Base-by-base conservation (phyloP, 2,113 vertebrate genomes). In the Xiphias gladius region DNA sequence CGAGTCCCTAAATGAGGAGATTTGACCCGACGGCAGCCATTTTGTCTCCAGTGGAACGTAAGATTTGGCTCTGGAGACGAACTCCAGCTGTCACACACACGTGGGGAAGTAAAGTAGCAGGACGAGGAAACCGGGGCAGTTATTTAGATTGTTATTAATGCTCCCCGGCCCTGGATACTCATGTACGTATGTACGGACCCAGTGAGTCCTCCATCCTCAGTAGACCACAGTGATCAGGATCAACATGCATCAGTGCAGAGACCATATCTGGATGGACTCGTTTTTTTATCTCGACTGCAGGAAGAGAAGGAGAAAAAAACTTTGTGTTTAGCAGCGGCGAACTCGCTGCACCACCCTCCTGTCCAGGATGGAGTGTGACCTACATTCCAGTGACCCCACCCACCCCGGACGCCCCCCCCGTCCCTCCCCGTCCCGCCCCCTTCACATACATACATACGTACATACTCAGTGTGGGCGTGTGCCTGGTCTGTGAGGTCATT, bases 381-480 rank as follows among this genome's bases (percentile, higher is more conserved):
- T 85, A 90, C 78, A 91, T 92, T 82, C 67, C 10, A 67, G 65
- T 81, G 73, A 73, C 68, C 55, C 78, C 73, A 19, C 73, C 50
- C 83, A 41, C 58, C 50, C 73, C 2, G 41, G 3, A 32, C 26
- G 1, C 4, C 62, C 26, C 75, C 43, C 3, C 32, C 28, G 17
- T 2, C 48, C 48, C 48, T 57, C 20, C 20, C 30, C 12, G 5
- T 30, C 22, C 26, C 50, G 6, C 52, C 52, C 20, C 43, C 35
- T 10, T 14, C 16, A 20, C n/a, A 26, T 35, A 35, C 26, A 72
- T 16, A 30, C 35, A 20, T 35, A 30, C 19, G 59, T 11, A 73
- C 61, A 52, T 11, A 39, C 73, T 54, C 58, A 3, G 58, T 1
- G 66, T 77, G 81, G 67, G 81, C 43, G 81, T 83, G 81, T 65